Evolutionary conservation across 2,888 invertebrate genomes (phyloP), one percentile per base, ranked within the genome.

Genomic region (Palloptera scutellata): DNA sequence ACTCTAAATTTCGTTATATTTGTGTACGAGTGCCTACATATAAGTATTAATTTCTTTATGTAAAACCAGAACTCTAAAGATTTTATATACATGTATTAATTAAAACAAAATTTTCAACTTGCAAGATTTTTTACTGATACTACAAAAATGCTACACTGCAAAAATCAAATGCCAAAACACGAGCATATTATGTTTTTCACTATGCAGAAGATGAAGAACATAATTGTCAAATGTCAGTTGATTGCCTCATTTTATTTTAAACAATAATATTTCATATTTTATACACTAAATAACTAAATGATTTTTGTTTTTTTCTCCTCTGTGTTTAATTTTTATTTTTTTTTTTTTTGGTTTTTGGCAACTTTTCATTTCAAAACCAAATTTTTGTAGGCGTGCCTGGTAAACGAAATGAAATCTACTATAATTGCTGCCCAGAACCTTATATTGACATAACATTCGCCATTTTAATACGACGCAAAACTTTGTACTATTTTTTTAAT

Each of bases 401-500:
- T 79, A 94, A 94, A 86, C 91, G 95, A 85, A 96, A 96, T 87
- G 93, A 92, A 87, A 94, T 95, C 86, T 94, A 91, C 88, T 97
- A 96, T 89, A 95, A 96, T 86, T 98, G 98, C 88, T 98, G 98
- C 87, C 97, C 97, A 78, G 97, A 97, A 87, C 95, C 96, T 79
- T 96, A 96, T 88, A 93, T 97, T 86, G 98, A 98, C 88, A 94
- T 98, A 84, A 98, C 98, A 78, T 98, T 97, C 87, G 94, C 93
- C 81, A 95, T 98, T 83, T 93, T 95, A 86, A 97, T 98, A 86
- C 91, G 97, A 81, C 91, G 98, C 82, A 92, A 98, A 86, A 97
- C 98, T 74, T 91, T 99, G 80, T 98, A 98, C 89, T 98, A 98
- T 88, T 98, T 98, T 89, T 97, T 99, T 90, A 99, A 99, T 89